Evolutionary conservation across 1,140 invertebrate genomes (phyloP), one percentile per base, ranked within the genome.

Genomic region (Chrysomallon squamiferum): DNA sequence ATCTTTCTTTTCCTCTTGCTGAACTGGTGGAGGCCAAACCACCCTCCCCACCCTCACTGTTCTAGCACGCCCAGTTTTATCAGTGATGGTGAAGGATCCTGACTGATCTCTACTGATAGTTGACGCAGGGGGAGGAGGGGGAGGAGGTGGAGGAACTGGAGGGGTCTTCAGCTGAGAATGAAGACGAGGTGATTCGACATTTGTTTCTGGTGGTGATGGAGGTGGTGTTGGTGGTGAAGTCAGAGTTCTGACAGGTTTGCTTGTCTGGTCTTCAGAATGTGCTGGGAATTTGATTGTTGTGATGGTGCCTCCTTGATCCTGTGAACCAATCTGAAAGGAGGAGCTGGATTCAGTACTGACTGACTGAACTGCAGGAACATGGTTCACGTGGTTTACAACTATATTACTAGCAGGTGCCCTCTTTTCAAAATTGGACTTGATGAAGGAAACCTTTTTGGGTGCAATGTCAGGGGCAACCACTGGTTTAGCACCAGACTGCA

Each of bases 11-110:
- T 65, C 52, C 5, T 65, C 65, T 27, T 75, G 68, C 35, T 70
- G 66, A 15, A 70, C 54, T 2, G 70, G 61, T 2, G 93, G 93
- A 20, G 96, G 96, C 32, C 96, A 96, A 95, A 96, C 98, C 59
- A 95, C 87, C 87, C 97, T 97, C 11, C 95, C 96, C 58, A 98
- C 97, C 50, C 95, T 87, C 6, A 98, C 95, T 0, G 95, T 98
- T 80, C 96, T 96, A 0, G 95, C 95, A 50, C 95, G 85, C 1
- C 95, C 94, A 71, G 96, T 65, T 35, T 69, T 73, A 59, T 82
- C 80, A 29, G 68, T 69, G 49, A 82, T 76, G 57, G 78, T 76
- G 49, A 77, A 79, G 9, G 74, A 78, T 20, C 76, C 79, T 32
- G 35, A 65, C 47, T 65, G 66, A 60, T 72, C 73, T 92, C 0